Percentiles rank a stretch among this genome's conserved stretches.
Evolutionary conservation across 2,113 vertebrate genomes (phyloP).

Genomic region (Excalfactoria chinensis): DNA sequence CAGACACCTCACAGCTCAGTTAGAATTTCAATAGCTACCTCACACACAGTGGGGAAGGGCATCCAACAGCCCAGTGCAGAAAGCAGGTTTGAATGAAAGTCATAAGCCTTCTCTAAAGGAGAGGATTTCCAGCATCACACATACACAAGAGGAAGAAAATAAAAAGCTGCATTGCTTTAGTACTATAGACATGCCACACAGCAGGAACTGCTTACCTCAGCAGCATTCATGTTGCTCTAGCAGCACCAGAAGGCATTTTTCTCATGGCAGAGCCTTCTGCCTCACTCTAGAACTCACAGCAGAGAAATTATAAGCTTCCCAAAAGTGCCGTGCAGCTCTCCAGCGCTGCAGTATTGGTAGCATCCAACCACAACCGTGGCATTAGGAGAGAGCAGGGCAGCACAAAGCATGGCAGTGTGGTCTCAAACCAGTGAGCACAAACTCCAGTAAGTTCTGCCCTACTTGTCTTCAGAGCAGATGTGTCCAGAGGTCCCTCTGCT

Average conservation of each 20-base stretch:
- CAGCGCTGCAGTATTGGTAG: not conserved
- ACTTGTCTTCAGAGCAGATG: not conserved
- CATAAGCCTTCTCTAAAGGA: not conserved
- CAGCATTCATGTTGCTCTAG: not conserved
- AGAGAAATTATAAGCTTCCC: constrained; percentile 12
- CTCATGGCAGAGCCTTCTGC: not conserved
- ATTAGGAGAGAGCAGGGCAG: not conserved
- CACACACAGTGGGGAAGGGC: not conserved
- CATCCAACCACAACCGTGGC: not conserved
- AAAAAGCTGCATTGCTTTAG: not conserved
- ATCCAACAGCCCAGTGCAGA: not conserved
- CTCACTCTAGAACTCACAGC: constrained; percentile 1
- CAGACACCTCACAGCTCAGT: not conserved
- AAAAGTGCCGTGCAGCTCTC: not conserved
- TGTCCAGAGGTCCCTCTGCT: not conserved
- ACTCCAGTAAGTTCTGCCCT: not conserved
- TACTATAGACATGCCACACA: not conserved
- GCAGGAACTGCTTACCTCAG: not conserved
- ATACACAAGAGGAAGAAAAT: not conserved
- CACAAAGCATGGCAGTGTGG: not conserved
- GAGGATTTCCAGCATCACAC: not conserved
- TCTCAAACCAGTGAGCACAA: fast-evolving
- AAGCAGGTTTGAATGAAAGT: not conserved
- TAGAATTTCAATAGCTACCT: constrained; percentile 5
- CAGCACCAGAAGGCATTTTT: not conserved